Conservation (phyloP, 1,140 invertebrate genomes). For the Heliconius eleuchia region DNA sequence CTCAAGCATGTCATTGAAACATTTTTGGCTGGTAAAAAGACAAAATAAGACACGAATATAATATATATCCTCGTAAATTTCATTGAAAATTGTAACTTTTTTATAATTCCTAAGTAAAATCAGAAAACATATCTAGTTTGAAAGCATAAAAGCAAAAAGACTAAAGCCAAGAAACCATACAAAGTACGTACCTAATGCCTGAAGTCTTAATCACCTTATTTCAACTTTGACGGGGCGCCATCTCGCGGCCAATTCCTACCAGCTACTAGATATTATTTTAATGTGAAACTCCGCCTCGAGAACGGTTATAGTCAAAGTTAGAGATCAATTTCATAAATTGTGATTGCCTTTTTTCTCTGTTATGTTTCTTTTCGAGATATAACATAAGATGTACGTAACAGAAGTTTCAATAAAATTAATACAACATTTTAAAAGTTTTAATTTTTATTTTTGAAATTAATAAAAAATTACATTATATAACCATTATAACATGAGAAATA, state of each 20-base stretch:
- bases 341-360: conserved; percentile 47
- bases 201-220: conserved; percentile 61
- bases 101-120: neutral
- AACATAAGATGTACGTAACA: neutral
- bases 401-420: neutral
- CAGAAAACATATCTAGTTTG: neutral
- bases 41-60: too few relatives aligned
- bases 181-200: conserved; percentile 46
- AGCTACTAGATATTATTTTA: conserved; percentile 61
- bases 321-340: conserved; percentile 60
- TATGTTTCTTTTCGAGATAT: conserved; percentile 46
- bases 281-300: conserved; percentile 59
- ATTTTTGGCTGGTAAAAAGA: too few relatives aligned
- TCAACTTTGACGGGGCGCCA: conserved; percentile 62
- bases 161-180: conserved; percentile 31
- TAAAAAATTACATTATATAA: too few relatives aligned
- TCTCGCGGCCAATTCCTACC: conserved; percentile 64
- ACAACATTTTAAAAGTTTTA: too few relatives aligned
- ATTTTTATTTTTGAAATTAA: too few relatives aligned
- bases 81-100: too few relatives aligned
- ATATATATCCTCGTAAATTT: too few relatives aligned
- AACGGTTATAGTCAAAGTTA: conserved; percentile 65
- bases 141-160: conserved; percentile 1
- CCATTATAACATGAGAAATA: too few relatives aligned
- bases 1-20: too few relatives aligned